phyloP scores from a whole-genome alignment of 2,888 invertebrate species.

The Spisula solida region DNA sequence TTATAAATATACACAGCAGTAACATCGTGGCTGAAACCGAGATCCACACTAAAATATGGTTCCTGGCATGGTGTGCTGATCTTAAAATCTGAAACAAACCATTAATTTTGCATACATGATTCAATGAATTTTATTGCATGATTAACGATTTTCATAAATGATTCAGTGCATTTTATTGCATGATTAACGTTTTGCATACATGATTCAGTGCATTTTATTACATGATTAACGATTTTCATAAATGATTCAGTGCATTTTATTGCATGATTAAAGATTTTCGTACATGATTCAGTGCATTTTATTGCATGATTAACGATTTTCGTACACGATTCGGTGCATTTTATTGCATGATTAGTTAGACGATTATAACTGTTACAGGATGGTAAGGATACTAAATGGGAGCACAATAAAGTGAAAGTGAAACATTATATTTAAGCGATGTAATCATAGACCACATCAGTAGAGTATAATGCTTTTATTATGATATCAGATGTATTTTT shows the following conservation, averaged over 20 bases:
- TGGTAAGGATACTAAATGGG: no score
- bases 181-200: background rate
- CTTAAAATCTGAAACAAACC: slow-evolving; percentile 3
- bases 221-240: background rate
- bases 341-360: background rate
- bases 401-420: no score
- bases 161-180: background rate
- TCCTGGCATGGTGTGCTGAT: slow-evolving; percentile 19
- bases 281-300: background rate
- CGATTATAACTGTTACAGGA: no score
- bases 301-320: background rate
- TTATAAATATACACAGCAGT: background rate
- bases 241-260: background rate
- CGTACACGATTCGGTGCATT: background rate
- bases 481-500: background rate
- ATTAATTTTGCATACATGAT: background rate
- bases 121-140: background rate
- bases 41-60: slow-evolving; percentile 40
- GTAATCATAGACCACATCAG: background rate
- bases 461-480: no score
- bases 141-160: background rate
- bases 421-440: background rate
- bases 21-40: slow-evolving; percentile 25
- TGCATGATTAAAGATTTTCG: background rate
- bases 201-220: background rate